Percentiles rank a stretch among this genome's conserved stretches.
Evolutionary conservation across 2,797 vertebrate genomes (phyloP).

Genomic region (Stomatorhinus walkeri): DNA sequence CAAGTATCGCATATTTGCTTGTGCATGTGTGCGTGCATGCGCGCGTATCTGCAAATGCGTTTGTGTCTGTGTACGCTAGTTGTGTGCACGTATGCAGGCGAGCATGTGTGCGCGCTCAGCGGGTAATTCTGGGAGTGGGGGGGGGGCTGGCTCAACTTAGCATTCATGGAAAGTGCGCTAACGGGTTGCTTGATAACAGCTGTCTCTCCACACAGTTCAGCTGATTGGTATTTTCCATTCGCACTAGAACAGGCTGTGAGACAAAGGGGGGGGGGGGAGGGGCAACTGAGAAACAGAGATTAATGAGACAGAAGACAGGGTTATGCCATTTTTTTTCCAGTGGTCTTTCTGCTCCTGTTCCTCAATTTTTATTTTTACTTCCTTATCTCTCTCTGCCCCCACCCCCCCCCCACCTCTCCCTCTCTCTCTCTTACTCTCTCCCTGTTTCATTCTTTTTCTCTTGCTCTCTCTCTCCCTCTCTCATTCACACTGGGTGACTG

Average conservation of each 20-base stretch:
- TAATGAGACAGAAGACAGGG: slow-evolving; percentile 4
- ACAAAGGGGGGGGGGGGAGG: background rate
- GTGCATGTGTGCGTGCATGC: background rate
- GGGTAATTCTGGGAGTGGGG: background rate
- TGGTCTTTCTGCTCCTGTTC: background rate
- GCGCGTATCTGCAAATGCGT: background rate
- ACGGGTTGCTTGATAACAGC: slow-evolving; percentile 23
- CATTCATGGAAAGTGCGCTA: slow-evolving; percentile 25
- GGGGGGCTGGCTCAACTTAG: slow-evolving; percentile 1
- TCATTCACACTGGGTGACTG: background rate
- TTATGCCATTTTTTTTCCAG: slow-evolving; percentile 22
- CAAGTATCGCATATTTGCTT: background rate
- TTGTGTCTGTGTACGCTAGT: background rate
- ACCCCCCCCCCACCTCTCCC: background rate
- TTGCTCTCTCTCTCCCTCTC: background rate
- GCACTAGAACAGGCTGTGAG: background rate
- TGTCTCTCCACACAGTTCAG: slow-evolving; percentile 24
- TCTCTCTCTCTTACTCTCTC: background rate
- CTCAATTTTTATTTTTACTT: slow-evolving; percentile 6
- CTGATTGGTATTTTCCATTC: slow-evolving; percentile 30
- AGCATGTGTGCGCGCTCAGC: background rate
- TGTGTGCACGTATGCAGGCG: background rate
- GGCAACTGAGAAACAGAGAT: background rate
- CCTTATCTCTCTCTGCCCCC: background rate
- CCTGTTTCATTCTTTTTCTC: background rate